Evolutionary conservation across 1,140 invertebrate species (phyloP).

Genomic region (Dendroctonus ponderosae): DNA sequence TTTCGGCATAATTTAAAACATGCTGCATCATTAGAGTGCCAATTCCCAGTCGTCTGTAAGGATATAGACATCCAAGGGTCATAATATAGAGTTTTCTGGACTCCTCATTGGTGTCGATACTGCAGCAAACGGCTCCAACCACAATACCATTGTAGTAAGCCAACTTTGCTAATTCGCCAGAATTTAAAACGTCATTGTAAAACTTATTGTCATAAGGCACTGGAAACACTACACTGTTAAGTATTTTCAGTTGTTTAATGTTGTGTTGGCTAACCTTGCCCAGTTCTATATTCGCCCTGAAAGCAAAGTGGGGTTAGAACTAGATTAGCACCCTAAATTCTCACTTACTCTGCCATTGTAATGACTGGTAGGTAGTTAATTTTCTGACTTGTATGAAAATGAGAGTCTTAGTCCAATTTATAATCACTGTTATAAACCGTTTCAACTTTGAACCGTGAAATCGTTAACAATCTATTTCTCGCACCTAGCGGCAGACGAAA

Average conservation of each 20-base stretch:
- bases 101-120: slow-evolving; percentile 92
- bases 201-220: slow-evolving; percentile 99
- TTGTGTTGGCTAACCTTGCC: slow-evolving; percentile 98
- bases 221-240: slow-evolving; percentile 98
- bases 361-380: too few species aligned
- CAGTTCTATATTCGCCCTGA: slow-evolving; percentile 87
- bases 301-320: slow-evolving; percentile 42
- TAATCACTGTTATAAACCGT: too few species aligned
- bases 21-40: slow-evolving; percentile 96
- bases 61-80: slow-evolving; percentile 96
- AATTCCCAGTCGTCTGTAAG: slow-evolving; percentile 93
- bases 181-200: slow-evolving; percentile 98
- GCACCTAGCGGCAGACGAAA: too few species aligned
- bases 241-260: slow-evolving; percentile 94
- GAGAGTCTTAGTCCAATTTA: too few species aligned
- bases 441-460: too few species aligned
- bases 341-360: too few species aligned
- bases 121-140: slow-evolving; percentile 97
- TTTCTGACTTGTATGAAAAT: too few species aligned
- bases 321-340: too few species aligned
- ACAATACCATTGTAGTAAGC: slow-evolving; percentile 99
- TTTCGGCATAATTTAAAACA: slow-evolving; percentile 92
- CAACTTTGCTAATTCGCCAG: slow-evolving; percentile 95
- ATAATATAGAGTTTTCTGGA: slow-evolving; percentile 95
- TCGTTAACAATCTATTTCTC: too few species aligned